Percentiles rank a stretch among this genome's conserved stretches.
phyloP scores from a whole-genome alignment of 2,888 invertebrate species.

The Agrotis ipsilon region DNA sequence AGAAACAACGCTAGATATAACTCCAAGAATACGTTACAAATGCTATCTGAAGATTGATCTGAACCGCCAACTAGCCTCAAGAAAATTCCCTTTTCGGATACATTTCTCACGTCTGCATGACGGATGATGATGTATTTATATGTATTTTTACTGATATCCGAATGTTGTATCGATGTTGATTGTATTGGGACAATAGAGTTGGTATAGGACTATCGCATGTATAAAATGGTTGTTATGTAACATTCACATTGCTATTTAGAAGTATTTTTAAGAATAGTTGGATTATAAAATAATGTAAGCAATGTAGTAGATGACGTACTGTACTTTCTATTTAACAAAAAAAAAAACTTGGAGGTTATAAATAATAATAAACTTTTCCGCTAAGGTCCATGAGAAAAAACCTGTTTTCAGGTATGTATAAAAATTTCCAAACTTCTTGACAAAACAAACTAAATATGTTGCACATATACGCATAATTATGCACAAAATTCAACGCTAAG shows the following conservation, averaged over 20 bases:
- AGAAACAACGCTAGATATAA: constrained; percentile 35
- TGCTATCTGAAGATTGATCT: constrained; percentile 59
- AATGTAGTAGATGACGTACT: too few species aligned
- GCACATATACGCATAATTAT: not conserved
- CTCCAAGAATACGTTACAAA: constrained; percentile 32
- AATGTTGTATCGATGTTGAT: constrained; percentile 66
- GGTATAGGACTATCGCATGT: not conserved
- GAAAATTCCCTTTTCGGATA: constrained; percentile 63
- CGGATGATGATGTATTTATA: constrained; percentile 81
- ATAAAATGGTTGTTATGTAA: not conserved
- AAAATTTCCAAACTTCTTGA: too few species aligned
- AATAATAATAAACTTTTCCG: too few species aligned
- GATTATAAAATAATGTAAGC: too few species aligned
- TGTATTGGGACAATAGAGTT: constrained; percentile 9
- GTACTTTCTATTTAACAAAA: too few species aligned
- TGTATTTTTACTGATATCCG: constrained; percentile 68
- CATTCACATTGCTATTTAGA: not conserved
- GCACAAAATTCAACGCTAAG: not conserved
- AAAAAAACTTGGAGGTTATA: too few species aligned
- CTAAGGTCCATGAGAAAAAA: too few species aligned
- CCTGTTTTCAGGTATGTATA: too few species aligned
- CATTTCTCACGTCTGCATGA: constrained; percentile 72
- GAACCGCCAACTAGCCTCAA: constrained; percentile 48
- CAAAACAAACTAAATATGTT: too few species aligned
- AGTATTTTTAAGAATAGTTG: too few species aligned